Evolutionary conservation across 2,888 invertebrate genomes (phyloP).

Genomic region (Aphidius colemani): DNA sequence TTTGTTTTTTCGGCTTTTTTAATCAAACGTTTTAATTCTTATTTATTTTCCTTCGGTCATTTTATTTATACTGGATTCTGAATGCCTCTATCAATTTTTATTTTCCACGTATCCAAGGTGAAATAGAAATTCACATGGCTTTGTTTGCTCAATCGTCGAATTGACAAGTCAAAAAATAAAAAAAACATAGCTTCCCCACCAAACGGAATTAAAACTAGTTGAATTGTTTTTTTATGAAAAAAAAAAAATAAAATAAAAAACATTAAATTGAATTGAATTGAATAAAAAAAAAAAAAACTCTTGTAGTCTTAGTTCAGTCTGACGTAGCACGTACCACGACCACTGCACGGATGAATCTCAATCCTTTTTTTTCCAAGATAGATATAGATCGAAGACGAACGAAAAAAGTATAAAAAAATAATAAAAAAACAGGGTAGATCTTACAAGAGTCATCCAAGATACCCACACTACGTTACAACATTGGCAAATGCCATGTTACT

Average conservation of each 20-base stretch:
- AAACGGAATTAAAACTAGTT: no score
- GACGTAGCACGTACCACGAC: background rate
- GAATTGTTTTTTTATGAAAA: background rate
- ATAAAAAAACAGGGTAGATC: slow-evolving; percentile 5
- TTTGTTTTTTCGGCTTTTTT: background rate
- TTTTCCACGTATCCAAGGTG: slow-evolving; percentile 4
- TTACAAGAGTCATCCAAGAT: slow-evolving; percentile 6
- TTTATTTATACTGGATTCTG: slow-evolving; percentile 11
- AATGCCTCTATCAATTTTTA: slow-evolving; percentile 17
- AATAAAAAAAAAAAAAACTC: background rate
- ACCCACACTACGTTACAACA: slow-evolving; percentile 7
- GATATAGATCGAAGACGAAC: no score
- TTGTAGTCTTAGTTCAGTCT: background rate
- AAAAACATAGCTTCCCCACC: no score
- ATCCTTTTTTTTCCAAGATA: background rate
- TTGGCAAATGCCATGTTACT: slow-evolving; percentile 20
- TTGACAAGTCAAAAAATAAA: no score
- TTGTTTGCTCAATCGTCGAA: no score
- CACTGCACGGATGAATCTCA: background rate
- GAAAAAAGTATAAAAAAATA: no score
- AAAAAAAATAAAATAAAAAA: background rate
- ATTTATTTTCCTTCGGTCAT: background rate
- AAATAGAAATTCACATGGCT: no score
- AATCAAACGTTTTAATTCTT: slow-evolving; percentile 5
- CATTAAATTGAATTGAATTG: background rate